Evolutionary conservation across 2,797 vertebrate genomes (phyloP).

Genomic region (Acipenser ruthenus): DNA sequence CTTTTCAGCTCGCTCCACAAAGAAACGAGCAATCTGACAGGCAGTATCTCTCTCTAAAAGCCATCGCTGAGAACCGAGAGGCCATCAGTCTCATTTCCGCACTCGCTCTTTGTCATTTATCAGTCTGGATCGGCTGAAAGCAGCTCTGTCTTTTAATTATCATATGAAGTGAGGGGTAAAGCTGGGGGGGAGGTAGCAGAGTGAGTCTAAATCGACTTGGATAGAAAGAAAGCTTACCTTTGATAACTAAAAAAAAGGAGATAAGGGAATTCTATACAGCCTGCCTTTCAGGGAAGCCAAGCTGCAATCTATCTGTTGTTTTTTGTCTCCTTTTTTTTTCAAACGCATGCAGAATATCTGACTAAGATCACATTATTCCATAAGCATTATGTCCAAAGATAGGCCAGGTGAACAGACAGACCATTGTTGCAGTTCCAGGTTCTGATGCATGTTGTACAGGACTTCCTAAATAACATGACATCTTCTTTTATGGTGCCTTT

Average conservation of each 20-base stretch:
- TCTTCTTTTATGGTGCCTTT: conserved; percentile 32
- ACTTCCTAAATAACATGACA: conserved; percentile 45
- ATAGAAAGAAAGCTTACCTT: conserved; percentile 25
- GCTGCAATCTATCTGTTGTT: conserved; percentile 35
- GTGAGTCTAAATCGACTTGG: conserved; percentile 25
- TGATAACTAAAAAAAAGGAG: conserved; percentile 22
- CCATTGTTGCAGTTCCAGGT: conserved; percentile 55
- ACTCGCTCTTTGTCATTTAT: conserved; percentile 14
- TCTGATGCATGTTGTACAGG: conserved; percentile 32
- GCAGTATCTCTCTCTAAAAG: conserved; percentile 16
- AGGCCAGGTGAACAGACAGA: conserved; percentile 60
- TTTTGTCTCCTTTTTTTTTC: conserved; percentile 29
- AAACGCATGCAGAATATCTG: conserved; percentile 50
- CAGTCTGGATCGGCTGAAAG: conserved; percentile 14
- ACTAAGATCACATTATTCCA: conserved; percentile 50
- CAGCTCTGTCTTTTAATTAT: conserved; percentile 25
- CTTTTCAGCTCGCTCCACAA: conserved; percentile 10
- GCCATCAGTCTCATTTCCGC: conserved; percentile 1
- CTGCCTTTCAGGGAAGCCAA: conserved; percentile 39
- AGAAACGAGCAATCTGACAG: conserved; percentile 26
- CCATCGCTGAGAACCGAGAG: conserved; percentile 9
- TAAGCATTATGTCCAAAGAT: conserved; percentile 42
- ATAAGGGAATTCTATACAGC: conserved; percentile 31
- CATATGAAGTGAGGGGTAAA: conserved; percentile 22
- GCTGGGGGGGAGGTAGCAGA: conserved; percentile 13